Percentiles rank a stretch among this genome's conserved stretches.
Evolutionary conservation across 2,113 vertebrate species (phyloP).

Genomic region (Sphyrna mokarran): DNA sequence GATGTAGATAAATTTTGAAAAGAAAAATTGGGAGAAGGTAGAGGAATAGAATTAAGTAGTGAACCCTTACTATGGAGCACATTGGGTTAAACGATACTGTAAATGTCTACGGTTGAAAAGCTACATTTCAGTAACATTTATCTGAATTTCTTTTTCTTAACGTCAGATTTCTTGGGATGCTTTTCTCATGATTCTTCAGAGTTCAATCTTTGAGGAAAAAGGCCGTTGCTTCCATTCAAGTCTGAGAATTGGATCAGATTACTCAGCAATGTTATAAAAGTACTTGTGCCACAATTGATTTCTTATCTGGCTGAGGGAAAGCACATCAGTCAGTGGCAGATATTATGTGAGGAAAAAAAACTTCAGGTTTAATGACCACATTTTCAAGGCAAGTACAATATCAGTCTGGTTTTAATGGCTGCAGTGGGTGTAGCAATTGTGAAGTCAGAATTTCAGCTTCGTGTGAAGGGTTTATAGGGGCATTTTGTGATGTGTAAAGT

Average conservation of each 20-base stretch:
- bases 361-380: slow-evolving; percentile 26
- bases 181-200: background rate
- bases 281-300: background rate
- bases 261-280: background rate
- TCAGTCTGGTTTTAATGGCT: slow-evolving; percentile 29
- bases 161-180: background rate
- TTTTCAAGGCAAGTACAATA: slow-evolving; percentile 21
- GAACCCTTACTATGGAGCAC: background rate
- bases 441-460: background rate
- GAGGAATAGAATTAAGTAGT: background rate
- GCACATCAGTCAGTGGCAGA: slow-evolving; percentile 3
- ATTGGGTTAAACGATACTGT: background rate
- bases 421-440: slow-evolving; percentile 20
- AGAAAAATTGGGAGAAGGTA: no score
- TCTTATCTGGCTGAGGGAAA: background rate
- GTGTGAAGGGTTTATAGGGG: slow-evolving; percentile 19
- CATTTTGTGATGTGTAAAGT: slow-evolving; percentile 30
- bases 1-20: background rate
- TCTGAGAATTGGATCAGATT: background rate
- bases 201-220: background rate
- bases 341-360: background rate
- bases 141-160: background rate
- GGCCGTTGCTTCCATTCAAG: background rate
- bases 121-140: background rate
- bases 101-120: background rate